Evolutionary conservation across 2,888 invertebrate genomes (phyloP), one percentile per base, ranked within the genome.

Genomic region (Harmothoe impar): DNA sequence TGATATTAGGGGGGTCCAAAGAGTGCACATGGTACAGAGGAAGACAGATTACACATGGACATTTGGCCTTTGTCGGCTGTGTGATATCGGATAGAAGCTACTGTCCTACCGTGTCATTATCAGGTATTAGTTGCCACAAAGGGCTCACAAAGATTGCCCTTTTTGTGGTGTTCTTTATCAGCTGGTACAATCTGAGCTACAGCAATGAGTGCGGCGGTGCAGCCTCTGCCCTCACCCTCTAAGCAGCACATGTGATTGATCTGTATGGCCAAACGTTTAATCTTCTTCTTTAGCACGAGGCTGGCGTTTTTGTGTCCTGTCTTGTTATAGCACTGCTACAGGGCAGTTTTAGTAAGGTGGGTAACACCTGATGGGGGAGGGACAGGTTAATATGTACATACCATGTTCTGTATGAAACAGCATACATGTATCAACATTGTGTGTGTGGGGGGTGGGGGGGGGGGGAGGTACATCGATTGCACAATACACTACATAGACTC

Each of bases 131-230:
- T 25, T 72, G 17, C 72, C 15, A 72, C 72, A 29, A 72, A 29
- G 15, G 31, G 29, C 29, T 15, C 5, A n/a, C 29, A 25, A 29
- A 72, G 72, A 72, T 72, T 72, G 17, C 20, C 5, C 72, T 25
- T 72, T 72, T 72, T 72, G 20, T 15, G 72, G 31, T n/a, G 62
- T 29, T 29, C 72, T 25, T 72, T 72, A 72, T 72, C 72, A 72
- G 3, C 5, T 15, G 12, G 72, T 15, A 25, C 72, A 72, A 29
- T 72, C 72, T 72, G 72, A 72, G 29, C 5, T 15, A 72, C 25
- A 72, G 29, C 72, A 72, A 72, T 72, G 72, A 72, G 72, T 72
- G 31, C 7, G 72, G 25, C 29, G 5, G 3, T 12, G 25, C 72
- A 29, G 72, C 72, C 29, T 29, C n/a, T n/a, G 5, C 29, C 29